Conservation (phyloP, 2,113 vertebrate species). For the Rhegmatorhina hoffmannsi region DNA sequence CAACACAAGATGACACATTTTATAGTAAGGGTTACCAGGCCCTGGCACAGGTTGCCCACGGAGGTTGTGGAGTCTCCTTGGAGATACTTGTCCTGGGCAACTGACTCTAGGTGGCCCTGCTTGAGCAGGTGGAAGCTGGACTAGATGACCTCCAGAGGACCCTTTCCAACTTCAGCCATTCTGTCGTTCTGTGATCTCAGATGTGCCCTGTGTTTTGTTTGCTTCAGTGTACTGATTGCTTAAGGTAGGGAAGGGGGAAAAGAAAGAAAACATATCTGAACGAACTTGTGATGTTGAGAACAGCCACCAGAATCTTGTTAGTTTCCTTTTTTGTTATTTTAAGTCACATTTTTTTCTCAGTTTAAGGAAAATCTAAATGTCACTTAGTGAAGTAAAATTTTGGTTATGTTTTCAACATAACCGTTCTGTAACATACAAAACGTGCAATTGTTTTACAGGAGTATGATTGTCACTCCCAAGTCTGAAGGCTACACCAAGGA, state of each 20-base stretch:
- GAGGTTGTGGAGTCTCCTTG: background rate
- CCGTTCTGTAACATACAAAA: background rate
- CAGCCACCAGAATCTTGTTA: background rate
- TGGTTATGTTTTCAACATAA: background rate
- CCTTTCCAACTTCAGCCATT: background rate
- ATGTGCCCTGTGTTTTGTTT: background rate
- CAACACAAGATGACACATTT: background rate
- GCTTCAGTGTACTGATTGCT: background rate
- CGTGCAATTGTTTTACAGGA: background rate
- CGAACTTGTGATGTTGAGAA: background rate
- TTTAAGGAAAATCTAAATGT: background rate
- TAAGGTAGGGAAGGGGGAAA: background rate
- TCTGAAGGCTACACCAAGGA: background rate
- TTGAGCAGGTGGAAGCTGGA: background rate
- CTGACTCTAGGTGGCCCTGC: background rate
- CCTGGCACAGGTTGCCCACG: background rate
- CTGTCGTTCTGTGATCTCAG: background rate
- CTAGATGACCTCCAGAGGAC: background rate
- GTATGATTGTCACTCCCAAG: background rate
- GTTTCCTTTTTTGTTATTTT: background rate
- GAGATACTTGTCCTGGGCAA: background rate
- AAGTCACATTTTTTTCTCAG: background rate
- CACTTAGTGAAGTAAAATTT: background rate
- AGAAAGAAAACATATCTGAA: background rate
- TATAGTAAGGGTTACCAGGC: background rate